Percentiles rank a stretch among this genome's conserved stretches.
Evolutionary conservation across 2,888 invertebrate species (phyloP).

Genomic region (Drosophila kokeensis): DNA sequence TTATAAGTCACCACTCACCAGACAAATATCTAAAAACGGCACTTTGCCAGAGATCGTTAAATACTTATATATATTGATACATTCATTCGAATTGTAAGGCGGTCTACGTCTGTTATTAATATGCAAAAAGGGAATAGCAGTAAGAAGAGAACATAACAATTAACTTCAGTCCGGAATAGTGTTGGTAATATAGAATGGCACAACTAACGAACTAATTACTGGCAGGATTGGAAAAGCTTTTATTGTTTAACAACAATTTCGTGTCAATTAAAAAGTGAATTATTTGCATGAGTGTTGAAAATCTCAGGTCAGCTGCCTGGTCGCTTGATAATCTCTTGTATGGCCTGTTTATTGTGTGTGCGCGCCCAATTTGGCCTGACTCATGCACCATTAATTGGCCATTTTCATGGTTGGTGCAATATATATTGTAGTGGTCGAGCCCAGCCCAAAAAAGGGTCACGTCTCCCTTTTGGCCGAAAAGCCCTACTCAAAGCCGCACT

Average conservation of each 20-base stretch:
- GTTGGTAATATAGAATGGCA: constrained; percentile 5
- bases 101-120: constrained; percentile 38
- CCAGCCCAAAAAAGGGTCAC: constrained; percentile 65
- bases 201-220: constrained; percentile 49
- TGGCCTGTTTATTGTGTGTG: constrained; percentile 54
- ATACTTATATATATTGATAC: not conserved
- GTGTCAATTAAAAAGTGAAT: constrained; percentile 61
- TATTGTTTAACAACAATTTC: constrained; percentile 56
- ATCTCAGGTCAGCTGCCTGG: constrained; percentile 19
- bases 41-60: constrained; percentile 26
- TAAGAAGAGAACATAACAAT: constrained; percentile 19
- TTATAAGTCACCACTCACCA: constrained; percentile 3
- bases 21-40: constrained; percentile 5
- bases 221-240: constrained; percentile 27
- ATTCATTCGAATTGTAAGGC: not conserved
- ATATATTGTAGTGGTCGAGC: constrained; percentile 22
- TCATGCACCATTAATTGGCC: constrained; percentile 78
- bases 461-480: constrained; percentile 45
- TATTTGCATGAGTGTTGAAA: constrained; percentile 30
- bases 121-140: constrained; percentile 12
- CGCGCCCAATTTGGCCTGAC: constrained; percentile 74
- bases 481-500: constrained; percentile 35
- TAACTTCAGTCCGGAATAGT: constrained; percentile 26
- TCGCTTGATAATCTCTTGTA: constrained; percentile 50
- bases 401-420: constrained; percentile 76